Evolutionary conservation across 1,140 invertebrate genomes (phyloP), one percentile per base, ranked within the genome.

Genomic region (Calephelis nemesis): DNA sequence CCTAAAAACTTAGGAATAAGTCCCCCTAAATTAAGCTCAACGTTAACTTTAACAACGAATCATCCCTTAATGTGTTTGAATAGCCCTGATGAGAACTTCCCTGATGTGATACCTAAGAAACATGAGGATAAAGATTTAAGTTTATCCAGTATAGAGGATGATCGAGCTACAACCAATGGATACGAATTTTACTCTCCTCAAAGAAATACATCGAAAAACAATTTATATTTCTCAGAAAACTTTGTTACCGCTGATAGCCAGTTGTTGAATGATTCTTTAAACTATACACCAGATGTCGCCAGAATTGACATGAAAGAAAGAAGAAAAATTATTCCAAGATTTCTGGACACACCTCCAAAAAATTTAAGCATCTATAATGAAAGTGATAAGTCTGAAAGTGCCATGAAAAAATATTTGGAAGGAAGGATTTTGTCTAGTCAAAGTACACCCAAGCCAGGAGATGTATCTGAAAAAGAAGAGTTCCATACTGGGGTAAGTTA

Each of bases 161-260:
- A 91, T 10, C 77, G 73, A 30, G 67, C 68, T 0, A 74, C 79
- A 0, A 79, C 76, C 0, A 87, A 83, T n/a, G 78, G 82, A 1
- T 84, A 79, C 48, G 78, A 78, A 50, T 74, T 90, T 7, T 88
- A 88, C 54, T 79, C 74, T 9, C 84, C 86, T 0, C 77, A 87
- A 58, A 68, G 76, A 42, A 91, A 91, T 67, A 89, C 84, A 0
- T 89, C 87, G 8, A 89, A 91, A 62, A 91, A 85, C 62, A 91
- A 91, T 68, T 40, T 91, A 15, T 91, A 88, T 58, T 81, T 87
- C 45, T 81, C 77, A 0, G 88, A 89, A 7, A 84, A 83, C 42
- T 88, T 82, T 60, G 77, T 77, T 0, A 83, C 85, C 0, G 78
- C 83, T 1, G 85, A 90, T 0, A 82, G 82, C 60, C 78, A 84